A percentile compares a stretch with the other conserved stretches of the same genome.
These are phyloP conservation scores for Nycticryphes semicollaris DNA, from an alignment of 2,113 vertebrate genomes.

Conservation along the genomic window DNA sequence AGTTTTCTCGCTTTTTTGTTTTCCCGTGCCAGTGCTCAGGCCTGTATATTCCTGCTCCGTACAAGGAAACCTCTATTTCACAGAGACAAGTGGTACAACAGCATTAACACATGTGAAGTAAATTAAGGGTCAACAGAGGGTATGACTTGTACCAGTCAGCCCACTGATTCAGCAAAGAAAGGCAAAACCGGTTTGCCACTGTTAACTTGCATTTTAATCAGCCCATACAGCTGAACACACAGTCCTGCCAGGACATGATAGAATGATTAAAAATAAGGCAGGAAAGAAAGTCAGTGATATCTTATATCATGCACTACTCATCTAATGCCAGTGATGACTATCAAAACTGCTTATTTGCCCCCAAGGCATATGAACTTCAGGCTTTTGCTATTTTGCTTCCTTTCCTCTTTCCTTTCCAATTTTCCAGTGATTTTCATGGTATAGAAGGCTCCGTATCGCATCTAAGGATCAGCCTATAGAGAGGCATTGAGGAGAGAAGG, in stretches of 20 bases:
- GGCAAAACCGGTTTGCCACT: background rate
- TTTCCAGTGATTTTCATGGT: background rate
- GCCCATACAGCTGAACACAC: background rate
- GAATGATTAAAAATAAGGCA: background rate
- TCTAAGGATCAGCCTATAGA: background rate
- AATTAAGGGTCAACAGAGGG: background rate
- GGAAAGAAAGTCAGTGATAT: background rate
- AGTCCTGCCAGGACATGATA: background rate
- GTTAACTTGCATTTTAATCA: background rate
- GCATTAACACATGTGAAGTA: accelerated
- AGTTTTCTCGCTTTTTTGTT: background rate
- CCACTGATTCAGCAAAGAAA: background rate
- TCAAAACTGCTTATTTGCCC: background rate
- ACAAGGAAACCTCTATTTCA: background rate
- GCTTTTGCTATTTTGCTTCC: background rate
- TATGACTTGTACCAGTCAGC: background rate
- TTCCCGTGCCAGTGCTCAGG: background rate
- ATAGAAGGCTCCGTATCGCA: background rate
- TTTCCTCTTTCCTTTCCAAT: background rate
- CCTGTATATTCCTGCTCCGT: background rate
- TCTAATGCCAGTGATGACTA: background rate
- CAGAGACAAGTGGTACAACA: background rate
- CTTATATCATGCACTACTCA: background rate
- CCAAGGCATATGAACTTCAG: background rate
- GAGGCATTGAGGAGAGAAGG: background rate